Base-by-base conservation (phyloP, 1,140 invertebrate genomes). In the Leguminivora glycinivorella region DNA sequence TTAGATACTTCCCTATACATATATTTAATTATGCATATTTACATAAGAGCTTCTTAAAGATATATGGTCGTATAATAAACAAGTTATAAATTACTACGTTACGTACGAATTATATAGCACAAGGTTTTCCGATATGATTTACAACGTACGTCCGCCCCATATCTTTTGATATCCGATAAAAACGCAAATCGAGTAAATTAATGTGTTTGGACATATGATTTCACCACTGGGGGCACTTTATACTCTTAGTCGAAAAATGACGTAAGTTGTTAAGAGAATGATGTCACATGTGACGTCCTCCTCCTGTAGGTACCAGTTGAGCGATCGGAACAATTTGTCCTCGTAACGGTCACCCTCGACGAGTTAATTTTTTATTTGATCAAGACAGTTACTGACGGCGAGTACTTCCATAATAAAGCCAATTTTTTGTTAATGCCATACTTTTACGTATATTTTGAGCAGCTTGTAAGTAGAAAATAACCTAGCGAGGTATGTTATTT, bases 291-390 rank as follows among this genome's bases (percentile, higher is more conserved):
- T 72, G 71, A 81, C 78, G 75, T 75, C 66, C 52, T 56, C 9
- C 67, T 14, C 26, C 67, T 56, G 70, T 68, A 47, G 74, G 73
- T 70, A 68, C 71, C 60, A 19, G 76, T 69, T 82, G 80, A 88
- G 58, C 76, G 78, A 87, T 86, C 79, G 85, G 70, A 75, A 73
- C 84, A 84, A 88, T 90, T 90, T 87, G 80, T 85, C 77, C 72
- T 70, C 79, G 78, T 82, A 83, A 82, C 80, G 77, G 77, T 76
- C 82, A 83, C 88, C 85, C 85, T 83, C 81, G 66, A 9, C 73
- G 80, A 73, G 79, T 91, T 82, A 89, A 91, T 91, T 88, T 90
- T 91, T 91, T 85, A 91, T 90, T 84, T 78, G 89, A 85, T 88
- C 87, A 87, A 86, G 87, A 85, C 83, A 80, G 80, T 88, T 87